Base-by-base conservation (phyloP, 1,140 invertebrate genomes). In the Pseudoatta argentina region DNA sequence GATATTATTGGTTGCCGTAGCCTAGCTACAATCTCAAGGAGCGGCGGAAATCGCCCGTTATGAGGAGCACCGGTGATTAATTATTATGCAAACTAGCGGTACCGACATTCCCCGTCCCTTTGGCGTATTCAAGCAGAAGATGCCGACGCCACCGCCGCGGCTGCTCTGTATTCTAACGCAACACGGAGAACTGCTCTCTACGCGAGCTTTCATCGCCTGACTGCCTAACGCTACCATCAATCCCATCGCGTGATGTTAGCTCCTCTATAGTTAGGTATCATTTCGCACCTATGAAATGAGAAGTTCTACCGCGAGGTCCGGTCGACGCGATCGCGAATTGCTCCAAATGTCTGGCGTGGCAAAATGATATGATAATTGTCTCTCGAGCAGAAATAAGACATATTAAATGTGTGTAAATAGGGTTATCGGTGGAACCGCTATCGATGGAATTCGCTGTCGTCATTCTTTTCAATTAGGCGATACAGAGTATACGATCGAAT, bases 11-110 rank as follows among this genome's bases (percentile, higher is more conserved):
- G 81, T 89, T 81, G 81, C 72, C 8, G 55, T 55, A 39, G 72
- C 39, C 73, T 51, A 61, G 86, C 81, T 61, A 76, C 83, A 63
- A 90, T 90, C 77, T 87, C 55, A 73, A 63, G 71, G 82, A 86
- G 82, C 89, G 81, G 87, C 91, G 91, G 92, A 94, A 93, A 93
- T 94, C 92, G 92, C 93, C 91, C 92, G 92, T 94, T 94, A 93
- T 89, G 88, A 78, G 81, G 87, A 92, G 87, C 86, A 90, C 87
- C 57, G 86, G 78, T 88, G 89, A 94, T 94, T 94, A 94, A 94
- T 93, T 93, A 93, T 93, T 93, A 94, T 93, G 92, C 92, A 93
- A 93, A 93, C 85, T 90, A 92, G 92, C 88, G 90, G 90, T 91
- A 92, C 88, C 83, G 77, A 82, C 75, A 86, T 90, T 89, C 75